Evolutionary conservation across 2,113 vertebrate genomes (phyloP).

Genomic region (Emydocephalus ijimae): DNA sequence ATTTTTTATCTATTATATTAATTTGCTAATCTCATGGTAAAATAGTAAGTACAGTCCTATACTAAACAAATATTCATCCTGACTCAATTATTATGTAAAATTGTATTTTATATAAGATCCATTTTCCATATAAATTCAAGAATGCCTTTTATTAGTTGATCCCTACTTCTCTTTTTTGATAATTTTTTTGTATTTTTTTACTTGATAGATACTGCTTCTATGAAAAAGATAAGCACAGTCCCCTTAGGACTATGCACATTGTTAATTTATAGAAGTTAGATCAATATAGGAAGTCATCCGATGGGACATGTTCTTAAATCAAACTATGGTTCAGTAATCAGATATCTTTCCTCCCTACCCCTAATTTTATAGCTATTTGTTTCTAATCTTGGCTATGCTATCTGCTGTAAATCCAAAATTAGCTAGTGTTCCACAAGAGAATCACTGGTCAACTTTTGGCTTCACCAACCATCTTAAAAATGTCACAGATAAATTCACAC

Average conservation of each 20-base stretch:
- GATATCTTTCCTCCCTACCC: background rate
- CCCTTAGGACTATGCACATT: background rate
- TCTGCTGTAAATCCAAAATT: slow-evolving; percentile 58
- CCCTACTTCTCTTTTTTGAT: background rate
- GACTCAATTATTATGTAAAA: background rate
- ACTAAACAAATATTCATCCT: background rate
- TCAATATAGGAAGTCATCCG: background rate
- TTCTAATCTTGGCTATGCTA: slow-evolving; percentile 42
- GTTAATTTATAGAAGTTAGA: background rate
- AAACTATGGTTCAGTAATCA: slow-evolving; percentile 12
- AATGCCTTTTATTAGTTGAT: background rate
- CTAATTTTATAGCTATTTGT: slow-evolving; percentile 22
- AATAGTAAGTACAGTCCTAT: background rate
- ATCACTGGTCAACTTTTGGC: slow-evolving; percentile 61
- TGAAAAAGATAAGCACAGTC: background rate
- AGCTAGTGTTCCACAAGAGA: slow-evolving; percentile 48
- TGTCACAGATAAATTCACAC: slow-evolving; percentile 66
- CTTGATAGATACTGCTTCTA: background rate
- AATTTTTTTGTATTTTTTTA: background rate
- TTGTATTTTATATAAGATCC: background rate
- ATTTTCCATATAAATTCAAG: background rate
- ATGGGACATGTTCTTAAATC: slow-evolving; percentile 7
- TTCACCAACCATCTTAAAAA: slow-evolving; percentile 58
- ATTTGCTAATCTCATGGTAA: background rate
- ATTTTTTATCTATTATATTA: background rate